Conservation (phyloP, 2,113 vertebrate genomes). For the Cinclus cinclus region DNA sequence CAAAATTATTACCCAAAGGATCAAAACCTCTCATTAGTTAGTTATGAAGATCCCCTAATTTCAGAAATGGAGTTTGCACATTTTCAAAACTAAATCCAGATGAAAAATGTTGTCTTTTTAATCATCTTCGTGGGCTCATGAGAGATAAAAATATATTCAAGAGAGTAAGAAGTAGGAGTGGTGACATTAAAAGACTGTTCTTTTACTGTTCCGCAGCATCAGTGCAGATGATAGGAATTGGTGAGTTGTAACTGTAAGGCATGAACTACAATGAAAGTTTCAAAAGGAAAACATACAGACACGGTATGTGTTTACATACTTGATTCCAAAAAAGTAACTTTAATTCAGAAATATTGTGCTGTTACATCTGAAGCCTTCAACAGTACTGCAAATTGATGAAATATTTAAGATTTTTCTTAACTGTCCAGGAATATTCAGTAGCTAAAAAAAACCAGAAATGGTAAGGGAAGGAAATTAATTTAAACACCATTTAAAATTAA, state of each 20-base stretch:
- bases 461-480: slow-evolving; percentile 64
- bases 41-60: background rate
- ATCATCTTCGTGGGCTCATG: background rate
- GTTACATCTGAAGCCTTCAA: slow-evolving; percentile 1
- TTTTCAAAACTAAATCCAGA: background rate
- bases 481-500: slow-evolving; percentile 66
- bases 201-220: background rate
- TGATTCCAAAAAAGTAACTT: slow-evolving; percentile 39
- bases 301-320: slow-evolving; percentile 40
- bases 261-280: slow-evolving; percentile 35
- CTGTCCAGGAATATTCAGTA: slow-evolving; percentile 62
- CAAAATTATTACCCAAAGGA: background rate
- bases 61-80: background rate
- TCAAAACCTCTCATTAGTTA: background rate
- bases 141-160: background rate
- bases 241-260: slow-evolving; percentile 29
- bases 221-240: background rate
- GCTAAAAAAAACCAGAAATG: slow-evolving; percentile 68
- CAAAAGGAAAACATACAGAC: slow-evolving; percentile 61
- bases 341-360: slow-evolving; percentile 60
- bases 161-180: background rate
- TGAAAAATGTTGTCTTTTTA: background rate
- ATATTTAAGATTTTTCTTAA: slow-evolving; percentile 63
- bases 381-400: slow-evolving; percentile 46
- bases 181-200: background rate